A percentile compares a stretch with the other conserved stretches of the same genome.
Conservation (phyloP, 2,113 vertebrate genomes). For the Agapornis roseicollis region DNA sequence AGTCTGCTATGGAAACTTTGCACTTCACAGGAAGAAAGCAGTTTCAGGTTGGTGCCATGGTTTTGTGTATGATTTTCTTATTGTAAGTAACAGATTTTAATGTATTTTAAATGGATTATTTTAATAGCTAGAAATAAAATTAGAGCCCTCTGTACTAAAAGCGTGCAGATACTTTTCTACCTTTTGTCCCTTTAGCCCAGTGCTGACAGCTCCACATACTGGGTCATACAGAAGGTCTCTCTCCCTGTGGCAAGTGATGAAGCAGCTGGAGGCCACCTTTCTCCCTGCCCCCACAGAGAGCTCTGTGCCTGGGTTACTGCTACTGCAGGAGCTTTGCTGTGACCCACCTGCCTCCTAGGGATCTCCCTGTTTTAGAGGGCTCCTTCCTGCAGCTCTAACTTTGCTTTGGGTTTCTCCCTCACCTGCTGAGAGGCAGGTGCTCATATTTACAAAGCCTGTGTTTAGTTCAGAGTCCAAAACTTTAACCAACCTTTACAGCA, state of each 20-base stretch:
- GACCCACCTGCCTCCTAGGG: not conserved
- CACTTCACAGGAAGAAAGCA: not conserved
- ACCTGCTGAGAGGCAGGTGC: not conserved
- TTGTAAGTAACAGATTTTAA: not conserved
- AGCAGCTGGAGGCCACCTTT: not conserved
- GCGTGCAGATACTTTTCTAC: not conserved
- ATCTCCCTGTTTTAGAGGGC: not conserved
- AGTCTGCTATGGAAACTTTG: not conserved
- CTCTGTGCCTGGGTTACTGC: not conserved
- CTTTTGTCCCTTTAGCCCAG: not conserved
- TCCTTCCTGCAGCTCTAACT: not conserved
- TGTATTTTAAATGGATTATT: not conserved
- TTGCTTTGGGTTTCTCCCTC: not conserved
- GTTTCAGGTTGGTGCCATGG: not conserved
- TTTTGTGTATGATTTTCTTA: not conserved
- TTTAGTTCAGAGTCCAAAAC: not conserved
- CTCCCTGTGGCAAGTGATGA: not conserved
- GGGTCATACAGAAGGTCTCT: not conserved
- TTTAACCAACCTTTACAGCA: not conserved
- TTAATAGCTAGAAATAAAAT: not conserved
- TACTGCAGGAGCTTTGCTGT: not conserved
- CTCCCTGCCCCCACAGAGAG: not conserved
- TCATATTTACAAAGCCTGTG: not conserved
- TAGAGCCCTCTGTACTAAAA: not conserved
- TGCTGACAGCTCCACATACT: not conserved